phyloP scores from a whole-genome alignment of 1,140 invertebrate genomes.

The Oryzaephilus surinamensis region DNA sequence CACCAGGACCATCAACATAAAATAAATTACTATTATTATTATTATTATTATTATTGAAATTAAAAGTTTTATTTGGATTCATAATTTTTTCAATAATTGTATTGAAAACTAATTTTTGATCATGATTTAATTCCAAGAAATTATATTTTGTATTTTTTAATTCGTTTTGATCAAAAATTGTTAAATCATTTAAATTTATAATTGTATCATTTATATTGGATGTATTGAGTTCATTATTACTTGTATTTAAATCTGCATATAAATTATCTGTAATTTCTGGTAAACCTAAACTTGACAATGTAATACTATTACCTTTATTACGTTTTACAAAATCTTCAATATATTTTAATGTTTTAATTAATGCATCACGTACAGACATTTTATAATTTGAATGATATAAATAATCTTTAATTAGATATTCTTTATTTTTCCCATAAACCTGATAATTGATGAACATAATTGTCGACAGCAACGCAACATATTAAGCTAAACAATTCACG shows the following conservation, averaged over 20 bases:
- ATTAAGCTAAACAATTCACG: neutral
- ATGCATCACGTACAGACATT: neutral
- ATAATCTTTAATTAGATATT: neutral
- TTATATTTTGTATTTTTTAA: neutral
- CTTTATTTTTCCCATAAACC: neutral
- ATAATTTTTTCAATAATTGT: neutral
- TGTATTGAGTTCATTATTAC: no score
- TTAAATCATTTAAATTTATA: no score
- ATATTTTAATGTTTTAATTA: neutral
- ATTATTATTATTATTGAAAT: neutral
- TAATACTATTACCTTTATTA: neutral
- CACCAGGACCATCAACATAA: constrained; percentile 21
- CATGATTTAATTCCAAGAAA: neutral
- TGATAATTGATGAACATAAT: neutral
- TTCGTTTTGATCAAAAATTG: no score
- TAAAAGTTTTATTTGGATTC: neutral
- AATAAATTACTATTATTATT: neutral
- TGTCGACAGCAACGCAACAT: neutral
- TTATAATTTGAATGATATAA: neutral
- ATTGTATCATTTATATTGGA: no score
- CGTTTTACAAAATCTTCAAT: neutral
- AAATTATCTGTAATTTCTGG: no score
- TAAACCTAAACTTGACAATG: neutral
- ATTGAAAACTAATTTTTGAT: neutral
- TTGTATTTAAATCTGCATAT: no score